Evolutionary conservation across 2,113 vertebrate species (phyloP).

Genomic region (Onychostoma macrolepis): DNA sequence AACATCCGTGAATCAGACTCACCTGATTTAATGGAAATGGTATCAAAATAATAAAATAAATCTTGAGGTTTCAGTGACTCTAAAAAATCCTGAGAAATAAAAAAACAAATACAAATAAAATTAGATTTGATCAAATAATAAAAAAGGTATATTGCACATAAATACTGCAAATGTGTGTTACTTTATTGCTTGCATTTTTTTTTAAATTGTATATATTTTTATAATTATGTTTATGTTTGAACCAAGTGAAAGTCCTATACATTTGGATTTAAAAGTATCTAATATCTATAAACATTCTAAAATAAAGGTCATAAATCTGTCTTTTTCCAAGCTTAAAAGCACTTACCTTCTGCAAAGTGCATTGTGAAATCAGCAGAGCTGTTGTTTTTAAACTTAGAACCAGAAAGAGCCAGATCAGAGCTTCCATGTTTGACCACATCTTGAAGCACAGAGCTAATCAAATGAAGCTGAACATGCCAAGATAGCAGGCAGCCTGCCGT

Average conservation of each 20-base stretch:
- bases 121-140: slow-evolving; percentile 21
- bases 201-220: background rate
- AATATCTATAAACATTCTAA: background rate
- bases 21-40: slow-evolving; percentile 64
- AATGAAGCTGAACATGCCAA: background rate
- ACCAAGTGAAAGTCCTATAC: background rate
- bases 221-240: background rate
- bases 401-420: slow-evolving; percentile 62
- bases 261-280: background rate
- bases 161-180: background rate
- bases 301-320: slow-evolving; percentile 65
- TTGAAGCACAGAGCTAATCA: slow-evolving; percentile 27
- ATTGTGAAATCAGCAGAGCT: slow-evolving; percentile 65
- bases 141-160: slow-evolving; percentile 15
- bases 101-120: slow-evolving; percentile 33
- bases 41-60: slow-evolving; percentile 54
- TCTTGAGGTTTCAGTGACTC: slow-evolving; percentile 57
- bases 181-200: background rate
- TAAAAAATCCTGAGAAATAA: slow-evolving; percentile 55
- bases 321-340: slow-evolving; percentile 52
- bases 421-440: slow-evolving; percentile 66
- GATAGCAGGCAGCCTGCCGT: background rate
- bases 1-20: slow-evolving; percentile 18
- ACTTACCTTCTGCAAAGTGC: slow-evolving; percentile 68
- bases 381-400: slow-evolving; percentile 56